Percentiles rank a stretch among this genome's conserved stretches.
Evolutionary conservation across 2,888 invertebrate genomes (phyloP).

Genomic region (Norana najaformis): DNA sequence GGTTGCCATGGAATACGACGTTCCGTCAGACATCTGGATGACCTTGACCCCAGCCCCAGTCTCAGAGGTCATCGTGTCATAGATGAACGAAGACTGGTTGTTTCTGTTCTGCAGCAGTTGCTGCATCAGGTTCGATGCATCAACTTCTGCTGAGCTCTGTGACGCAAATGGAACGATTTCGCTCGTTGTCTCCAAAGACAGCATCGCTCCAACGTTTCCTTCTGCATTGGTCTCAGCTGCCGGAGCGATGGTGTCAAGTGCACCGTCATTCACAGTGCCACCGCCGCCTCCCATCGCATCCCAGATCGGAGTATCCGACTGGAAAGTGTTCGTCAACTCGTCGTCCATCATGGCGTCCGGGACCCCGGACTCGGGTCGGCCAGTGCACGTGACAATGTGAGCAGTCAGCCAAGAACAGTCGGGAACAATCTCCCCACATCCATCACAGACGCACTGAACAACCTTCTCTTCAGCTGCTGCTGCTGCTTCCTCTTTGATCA

Average conservation of each 20-base stretch:
- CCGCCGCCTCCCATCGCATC: not conserved
- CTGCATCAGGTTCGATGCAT: slow-evolving; percentile 1
- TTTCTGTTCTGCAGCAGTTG: not conserved
- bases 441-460: slow-evolving; percentile 35
- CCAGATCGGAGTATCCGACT: slow-evolving; percentile 14
- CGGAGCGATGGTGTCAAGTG: not conserved
- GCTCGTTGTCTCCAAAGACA: not conserved
- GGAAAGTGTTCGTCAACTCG: not conserved
- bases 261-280: not conserved
- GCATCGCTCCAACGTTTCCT: not conserved
- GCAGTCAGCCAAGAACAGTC: slow-evolving; percentile 38
- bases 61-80: not conserved
- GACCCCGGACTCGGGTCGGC: slow-evolving; percentile 24
- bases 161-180: not conserved
- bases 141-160: slow-evolving; percentile 14
- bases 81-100: slow-evolving; percentile 19
- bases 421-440: slow-evolving; percentile 36
- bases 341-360: not conserved
- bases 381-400: slow-evolving; percentile 35
- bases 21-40: not conserved
- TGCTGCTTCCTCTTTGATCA: slow-evolving; percentile 10
- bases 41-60: not conserved
- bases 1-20: slow-evolving; percentile 16
- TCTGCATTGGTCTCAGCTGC: not conserved
- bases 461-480: not conserved